phyloP scores from a whole-genome alignment of 2,113 vertebrate genomes.

The Podilymbus podiceps region DNA sequence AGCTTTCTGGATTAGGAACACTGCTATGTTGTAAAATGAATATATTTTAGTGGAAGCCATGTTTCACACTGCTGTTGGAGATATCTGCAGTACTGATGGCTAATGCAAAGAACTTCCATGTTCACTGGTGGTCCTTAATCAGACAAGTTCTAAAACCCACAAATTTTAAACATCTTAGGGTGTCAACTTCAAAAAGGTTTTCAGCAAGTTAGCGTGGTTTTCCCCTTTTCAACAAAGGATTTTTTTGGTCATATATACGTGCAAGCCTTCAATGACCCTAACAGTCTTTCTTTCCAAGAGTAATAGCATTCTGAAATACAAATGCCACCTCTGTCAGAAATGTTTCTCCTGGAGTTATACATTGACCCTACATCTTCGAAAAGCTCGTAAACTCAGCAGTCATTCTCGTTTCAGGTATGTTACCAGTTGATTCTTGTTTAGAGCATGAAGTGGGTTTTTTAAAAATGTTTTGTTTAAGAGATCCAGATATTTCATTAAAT shows the following conservation, averaged over 20 bases:
- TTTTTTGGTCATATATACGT: not conserved
- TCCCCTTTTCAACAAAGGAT: not conserved
- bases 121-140: not conserved
- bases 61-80: not conserved
- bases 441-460: not conserved
- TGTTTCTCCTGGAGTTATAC: slow-evolving; percentile 82
- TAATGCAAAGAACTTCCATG: not conserved
- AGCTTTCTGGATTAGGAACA: not conserved
- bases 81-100: not conserved
- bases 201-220: not conserved
- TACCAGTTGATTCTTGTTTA: not conserved
- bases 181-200: not conserved
- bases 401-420: slow-evolving; percentile 77
- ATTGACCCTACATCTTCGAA: slow-evolving; percentile 74
- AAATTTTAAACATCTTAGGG: not conserved
- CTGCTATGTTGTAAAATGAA: not conserved
- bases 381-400: slow-evolving; percentile 78
- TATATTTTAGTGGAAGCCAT: not conserved
- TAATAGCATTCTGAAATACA: slow-evolving; percentile 66
- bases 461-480: not conserved
- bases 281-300: not conserved
- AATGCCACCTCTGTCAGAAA: slow-evolving; percentile 80
- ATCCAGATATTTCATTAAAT: not conserved
- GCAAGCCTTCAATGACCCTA: not conserved
- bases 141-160: not conserved